phyloP scores from a whole-genome alignment of 2,797 vertebrate genomes.

The Scleropages formosus region DNA sequence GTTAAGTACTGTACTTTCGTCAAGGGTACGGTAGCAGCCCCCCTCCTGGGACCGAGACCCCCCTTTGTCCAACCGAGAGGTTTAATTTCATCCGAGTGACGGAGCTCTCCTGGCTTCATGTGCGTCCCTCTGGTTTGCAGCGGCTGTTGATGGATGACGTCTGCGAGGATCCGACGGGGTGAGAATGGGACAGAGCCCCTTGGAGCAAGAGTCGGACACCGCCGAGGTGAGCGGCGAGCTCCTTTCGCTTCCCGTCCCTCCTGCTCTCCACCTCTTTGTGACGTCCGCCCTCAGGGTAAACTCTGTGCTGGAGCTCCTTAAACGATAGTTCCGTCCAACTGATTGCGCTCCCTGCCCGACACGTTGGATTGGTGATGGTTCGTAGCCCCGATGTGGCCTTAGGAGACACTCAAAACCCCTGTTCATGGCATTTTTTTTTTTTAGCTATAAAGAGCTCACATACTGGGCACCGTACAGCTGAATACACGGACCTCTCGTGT shows the following conservation, averaged over 20 bases:
- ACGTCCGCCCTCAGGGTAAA: slow-evolving; percentile 21
- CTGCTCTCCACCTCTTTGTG: slow-evolving; percentile 16
- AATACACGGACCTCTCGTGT: too few species aligned
- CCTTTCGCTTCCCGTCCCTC: background rate
- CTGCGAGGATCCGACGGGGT: slow-evolving; percentile 61
- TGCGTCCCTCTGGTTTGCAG: slow-evolving; percentile 45
- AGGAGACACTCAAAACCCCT: too few species aligned
- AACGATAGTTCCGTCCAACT: background rate
- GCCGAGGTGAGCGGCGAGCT: slow-evolving; percentile 53
- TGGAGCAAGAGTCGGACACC: slow-evolving; percentile 62
- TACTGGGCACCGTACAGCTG: too few species aligned
- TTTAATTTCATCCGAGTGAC: too few species aligned
- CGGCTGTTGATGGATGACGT: slow-evolving; percentile 71
- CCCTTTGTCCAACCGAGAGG: too few species aligned
- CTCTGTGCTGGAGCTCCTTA: background rate
- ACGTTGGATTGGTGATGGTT: background rate
- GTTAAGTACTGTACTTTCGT: too few species aligned
- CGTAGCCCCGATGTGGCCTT: too few species aligned
- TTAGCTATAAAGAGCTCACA: too few species aligned
- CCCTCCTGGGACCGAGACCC: too few species aligned
- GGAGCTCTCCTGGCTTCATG: slow-evolving; percentile 26
- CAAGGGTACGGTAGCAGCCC: too few species aligned
- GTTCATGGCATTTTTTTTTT: too few species aligned
- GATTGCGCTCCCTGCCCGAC: too few species aligned
- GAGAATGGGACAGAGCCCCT: slow-evolving; percentile 77